Conservation (phyloP, 2,797 vertebrate species). For the Brotogeris chrysoptera region DNA sequence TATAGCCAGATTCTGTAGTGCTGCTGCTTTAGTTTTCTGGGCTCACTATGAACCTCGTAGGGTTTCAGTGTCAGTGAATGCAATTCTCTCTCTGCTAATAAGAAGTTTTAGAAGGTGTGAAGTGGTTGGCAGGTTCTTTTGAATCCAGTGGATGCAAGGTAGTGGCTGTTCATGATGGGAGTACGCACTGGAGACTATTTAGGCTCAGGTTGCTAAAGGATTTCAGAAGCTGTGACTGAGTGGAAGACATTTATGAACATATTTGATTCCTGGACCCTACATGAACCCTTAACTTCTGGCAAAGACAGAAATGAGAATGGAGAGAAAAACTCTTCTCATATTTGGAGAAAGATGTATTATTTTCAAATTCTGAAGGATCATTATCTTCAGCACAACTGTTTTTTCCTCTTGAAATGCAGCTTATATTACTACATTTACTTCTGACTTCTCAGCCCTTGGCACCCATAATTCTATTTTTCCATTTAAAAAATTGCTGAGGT, state of each 20-base stretch:
- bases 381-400: neutral
- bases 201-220: neutral
- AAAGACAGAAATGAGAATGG: neutral
- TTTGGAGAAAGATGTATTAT: neutral
- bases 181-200: neutral
- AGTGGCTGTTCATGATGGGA: neutral
- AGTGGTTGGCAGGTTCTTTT: neutral
- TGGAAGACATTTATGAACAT: neutral
- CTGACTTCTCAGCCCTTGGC: slow-evolving; percentile 9
- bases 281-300: neutral
- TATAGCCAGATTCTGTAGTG: neutral
- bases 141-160: neutral
- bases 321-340: neutral
- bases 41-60: neutral
- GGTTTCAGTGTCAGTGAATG: neutral
- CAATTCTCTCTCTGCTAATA: neutral
- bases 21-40: neutral
- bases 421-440: neutral
- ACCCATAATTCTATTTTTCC: slow-evolving; percentile 26
- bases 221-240: neutral
- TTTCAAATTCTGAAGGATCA: neutral
- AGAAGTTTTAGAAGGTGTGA: neutral
- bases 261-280: neutral
- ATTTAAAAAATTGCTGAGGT: slow-evolving; percentile 25
- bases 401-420: neutral